Base-by-base conservation (phyloP, 2,888 invertebrate genomes). In the Acleris emargana region DNA sequence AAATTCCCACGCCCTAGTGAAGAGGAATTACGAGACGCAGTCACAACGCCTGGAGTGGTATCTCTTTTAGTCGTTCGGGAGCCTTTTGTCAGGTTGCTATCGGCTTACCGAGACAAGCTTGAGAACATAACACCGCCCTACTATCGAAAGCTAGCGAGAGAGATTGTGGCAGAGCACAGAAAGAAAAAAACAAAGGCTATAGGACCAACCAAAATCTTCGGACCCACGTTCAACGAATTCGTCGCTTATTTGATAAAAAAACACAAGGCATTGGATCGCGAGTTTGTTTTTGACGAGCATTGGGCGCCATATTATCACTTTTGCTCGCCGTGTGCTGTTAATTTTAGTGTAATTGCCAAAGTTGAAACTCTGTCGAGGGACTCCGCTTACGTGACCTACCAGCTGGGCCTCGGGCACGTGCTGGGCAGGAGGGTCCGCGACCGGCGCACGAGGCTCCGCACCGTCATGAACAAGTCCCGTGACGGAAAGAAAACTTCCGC, bases 51-150 rank as follows among this genome's bases (percentile, higher is more conserved):
- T 3, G 94, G 93, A 22, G 94, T 95, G 5, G 82, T 95, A 68
- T 95, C 96, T 55, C 94, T 96, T 71, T 82, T 96, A 57, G 94
- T 95, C 28, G 96, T 95, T 3, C 93, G 96, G 50, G 95, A 96
- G 82, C 96, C 96, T 1, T 95, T 96, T 75, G 96, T 96, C 72
- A 91, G 96, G 67, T 86, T 96, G 43, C 88, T 96, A 54, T 96
- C 96, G 57, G 96, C 95, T 16, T 96, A 95, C 79, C 92, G 96
- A 53, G 95, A 96, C 79, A 96, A 96, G 87, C 89, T 97, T 68
- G 95, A 96, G 81, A 94, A 95, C 73, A 90, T 94, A 67, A 94
- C 94, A 2, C 95, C 95, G 70, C 95, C 94, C 7, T 95, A 94
- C 78, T 96, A 96, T 76, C 94, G 95, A 76, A 94, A 95, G 73